Conservation (phyloP, 2,113 vertebrate species). For the Cyanocitta stelleri region DNA sequence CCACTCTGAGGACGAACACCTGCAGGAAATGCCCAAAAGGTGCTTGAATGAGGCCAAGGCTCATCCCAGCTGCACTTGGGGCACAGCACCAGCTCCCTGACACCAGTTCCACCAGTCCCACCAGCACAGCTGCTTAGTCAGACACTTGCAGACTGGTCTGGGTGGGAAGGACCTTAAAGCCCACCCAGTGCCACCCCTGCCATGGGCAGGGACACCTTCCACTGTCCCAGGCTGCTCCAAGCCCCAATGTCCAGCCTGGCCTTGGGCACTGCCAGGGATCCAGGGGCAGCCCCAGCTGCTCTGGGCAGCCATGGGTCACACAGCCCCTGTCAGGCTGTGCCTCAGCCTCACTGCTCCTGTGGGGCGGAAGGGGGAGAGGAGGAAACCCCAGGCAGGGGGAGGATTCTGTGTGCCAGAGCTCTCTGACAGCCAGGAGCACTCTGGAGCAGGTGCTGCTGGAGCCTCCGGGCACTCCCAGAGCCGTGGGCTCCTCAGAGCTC, state of each 20-base stretch:
- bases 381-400: accelerated
- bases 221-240: no score
- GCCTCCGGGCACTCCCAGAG: not conserved
- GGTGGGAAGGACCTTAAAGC: not conserved
- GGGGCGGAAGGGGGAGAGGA: not conserved
- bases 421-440: no score
- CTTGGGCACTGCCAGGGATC: no score
- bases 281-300: not conserved
- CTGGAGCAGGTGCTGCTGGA: not conserved
- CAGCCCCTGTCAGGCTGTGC: accelerated
- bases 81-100: not conserved
- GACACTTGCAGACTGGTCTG: not conserved
- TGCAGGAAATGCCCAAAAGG: not conserved
- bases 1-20: accelerated
- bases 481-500: not conserved
- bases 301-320: not conserved
- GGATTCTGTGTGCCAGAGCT: not conserved
- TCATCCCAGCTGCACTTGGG: not conserved
- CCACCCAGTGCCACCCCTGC: no score
- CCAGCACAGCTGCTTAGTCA: not conserved
- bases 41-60: not conserved
- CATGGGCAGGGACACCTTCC: no score
- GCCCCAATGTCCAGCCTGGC: no score
- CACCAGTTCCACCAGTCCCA: not conserved
- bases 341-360: accelerated